Base-by-base conservation (phyloP, 2,888 invertebrate genomes). In the Scrobipalpa costella region DNA sequence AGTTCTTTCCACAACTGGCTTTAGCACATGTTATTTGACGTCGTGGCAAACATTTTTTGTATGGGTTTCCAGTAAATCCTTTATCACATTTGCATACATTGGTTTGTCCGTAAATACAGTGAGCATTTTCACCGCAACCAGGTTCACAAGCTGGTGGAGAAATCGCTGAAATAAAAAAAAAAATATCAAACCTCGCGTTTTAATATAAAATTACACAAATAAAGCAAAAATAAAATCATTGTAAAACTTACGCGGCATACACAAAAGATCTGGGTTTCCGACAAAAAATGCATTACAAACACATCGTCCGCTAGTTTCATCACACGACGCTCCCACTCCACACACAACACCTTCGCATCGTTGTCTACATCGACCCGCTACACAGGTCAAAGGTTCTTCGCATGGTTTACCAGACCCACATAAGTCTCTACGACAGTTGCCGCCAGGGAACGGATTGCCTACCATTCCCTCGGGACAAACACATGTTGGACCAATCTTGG, bases 391-490 rank as follows among this genome's bases (percentile, higher is more conserved):
- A 0, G 96, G 96, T 59, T 95, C 94, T 36, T 93, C 94, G 73
- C 98, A 98, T 0, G 96, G 96, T 61, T 95, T 91, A 0, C 94
- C 93, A 2, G 94, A 92, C 0, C 96, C 96, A 81, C 98, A 98
- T 62, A 96, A 92, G 83, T 97, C 97, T 61, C 95, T 94, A 63
- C 93, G 92, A 78, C 98, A 98, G 63, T 93, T 93, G 47, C 98
- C 98, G 33, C 98, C 98, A 0, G 97, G 96, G 91, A 98, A 98
- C 7, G 98, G 97, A 87, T 98, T 98, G 19, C 98, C 98, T 64
- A 95, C 93, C 81, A 95, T 95, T 57, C 97, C 97, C 80, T 97
- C 96, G 1, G 95, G 93, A 77, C 98, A 98, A 78, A 96, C 95
- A 80, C 98, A 98, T 6, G 97, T 97, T 15, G 97, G 97, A 13